Base-by-base conservation (phyloP, 2,888 invertebrate genomes). In the Coecobrya sp. region DNA sequence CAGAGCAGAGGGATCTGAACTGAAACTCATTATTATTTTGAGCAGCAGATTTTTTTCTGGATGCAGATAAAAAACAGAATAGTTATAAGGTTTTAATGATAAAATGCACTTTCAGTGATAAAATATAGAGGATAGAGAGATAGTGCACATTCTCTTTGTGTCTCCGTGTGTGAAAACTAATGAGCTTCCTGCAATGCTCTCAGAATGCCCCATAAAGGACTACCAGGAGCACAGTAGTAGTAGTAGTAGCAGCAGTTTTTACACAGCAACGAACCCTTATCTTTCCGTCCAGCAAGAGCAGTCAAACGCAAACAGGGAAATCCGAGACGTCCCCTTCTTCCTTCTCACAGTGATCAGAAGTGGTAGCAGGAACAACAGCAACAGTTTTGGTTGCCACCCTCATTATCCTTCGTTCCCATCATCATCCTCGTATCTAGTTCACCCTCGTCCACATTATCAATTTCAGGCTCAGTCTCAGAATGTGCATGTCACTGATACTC, bases 401-500 rank as follows among this genome's bases (percentile, higher is more conserved):
- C 68, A 13, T 59, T 73, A 42, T 22, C 25, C 45, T 42, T 45
- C 19, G 36, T 70, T 70, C 45, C 42, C 73, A 73, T 36, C 70
- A 70, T 36, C 82, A 79, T 62, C 65, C 27, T 52, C n/a, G n/a
- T 22, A 49, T 87, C 73, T 36, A 16, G 10, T 73, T 45, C 45
- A 73, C 73, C 36, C 42, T 45, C 42, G 22, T 42, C 45, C 55
- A 19, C 89, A 68, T 27, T 27, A 59, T 42, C 84, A 8, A 25
- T 68, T 7, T 25, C 65, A 68, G 13, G 16, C 68, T 45, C 49
- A 68, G 36, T 36, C 55, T 30, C 89, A 93, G 22, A 87, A 95
- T 95, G 95, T 94, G 94, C 85, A 95, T 95, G 95, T 94, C 93
- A 93, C 88, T 95, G 81, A 91, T 93, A 49, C 93, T 95, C 73